Percentiles rank a stretch among this genome's conserved stretches.
Conservation (phyloP, 2,888 invertebrate genomes). For the Acanthacorydalis orientalis region DNA sequence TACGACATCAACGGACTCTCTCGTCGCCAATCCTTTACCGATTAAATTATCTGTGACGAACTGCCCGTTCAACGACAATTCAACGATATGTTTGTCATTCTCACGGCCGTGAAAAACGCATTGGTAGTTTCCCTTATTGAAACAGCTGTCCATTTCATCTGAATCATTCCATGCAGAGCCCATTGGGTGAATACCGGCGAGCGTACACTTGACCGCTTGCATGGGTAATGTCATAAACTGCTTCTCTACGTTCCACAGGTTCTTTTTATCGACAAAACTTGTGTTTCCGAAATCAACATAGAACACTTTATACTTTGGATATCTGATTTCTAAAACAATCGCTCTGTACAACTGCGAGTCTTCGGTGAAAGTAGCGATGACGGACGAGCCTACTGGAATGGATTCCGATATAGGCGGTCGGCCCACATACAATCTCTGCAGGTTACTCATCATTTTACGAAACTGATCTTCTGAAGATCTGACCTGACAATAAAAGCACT, state of each 20-base stretch:
- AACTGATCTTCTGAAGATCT: constrained; percentile 30
- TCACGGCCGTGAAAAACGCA: constrained; percentile 35
- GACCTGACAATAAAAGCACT: constrained; percentile 41
- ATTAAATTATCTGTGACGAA: constrained; percentile 3
- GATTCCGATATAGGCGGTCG: constrained; percentile 26
- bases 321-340: constrained; percentile 36
- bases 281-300: constrained; percentile 66
- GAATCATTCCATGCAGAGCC: constrained; percentile 40
- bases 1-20: not conserved
- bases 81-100: constrained; percentile 27
- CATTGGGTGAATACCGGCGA: constrained; percentile 40
- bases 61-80: not conserved
- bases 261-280: constrained; percentile 39
- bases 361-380: constrained; percentile 51
- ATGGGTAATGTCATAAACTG: constrained; percentile 44
- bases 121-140: constrained; percentile 39
- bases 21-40: not conserved
- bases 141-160: constrained; percentile 37
- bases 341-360: constrained; percentile 59
- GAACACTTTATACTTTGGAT: constrained; percentile 45
- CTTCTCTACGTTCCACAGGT: constrained; percentile 53
- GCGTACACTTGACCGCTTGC: constrained; percentile 51
- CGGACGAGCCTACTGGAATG: constrained; percentile 40
- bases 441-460: constrained; percentile 49
- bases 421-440: constrained; percentile 48